Evolutionary conservation across 2,797 vertebrate species (phyloP), one percentile per base, ranked within the genome.

Genomic region (Carduelis carduelis): DNA sequence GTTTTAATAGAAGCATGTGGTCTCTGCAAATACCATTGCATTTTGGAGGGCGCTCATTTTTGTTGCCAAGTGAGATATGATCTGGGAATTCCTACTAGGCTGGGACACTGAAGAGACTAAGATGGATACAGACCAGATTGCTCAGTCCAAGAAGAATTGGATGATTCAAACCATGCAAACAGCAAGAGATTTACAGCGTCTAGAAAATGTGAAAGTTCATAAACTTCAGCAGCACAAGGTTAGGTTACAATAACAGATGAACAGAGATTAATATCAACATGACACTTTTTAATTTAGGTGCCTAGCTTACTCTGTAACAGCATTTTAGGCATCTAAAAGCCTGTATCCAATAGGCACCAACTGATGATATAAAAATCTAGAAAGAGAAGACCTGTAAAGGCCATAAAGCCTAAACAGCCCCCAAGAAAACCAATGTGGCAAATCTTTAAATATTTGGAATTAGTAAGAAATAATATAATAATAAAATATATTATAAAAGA

Each of bases 171-270:
- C 87, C 91, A 87, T 60, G 64, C 81, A 93, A 93, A 60, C 64
- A 81, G 60, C 22, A 65, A 91, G 65, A 96, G 93, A 93, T 96
- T 96, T 95, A 95, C 64, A 75, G 82, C 0, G 2, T 90, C 87
- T 93, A 87, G 89, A 71, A 95, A 96, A 95, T 34, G 72, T 89
- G 78, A 86, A 96, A 91, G 91, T 95, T 95, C 95, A 92, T 78
- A 92, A 95, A 96, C 95, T 94, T 91, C 72, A 89, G 82, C 79
- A 94, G 87, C 84, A 92, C 34, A 43, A 68, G 84, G 89, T 89
- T 87, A 87, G 79, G 91, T 94, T 95, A 92, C 94, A 95, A 79
- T 79, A 95, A 90, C 91, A 94, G 84, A 94, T 83, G 85, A 96
- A 87, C 71, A 89, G 60, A 92, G 79, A 95, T 85, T 89, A 94